These are phyloP conservation scores for Aphidius gifuensis DNA, from an alignment of 1,140 invertebrate genomes.

Conservation along the genomic window DNA sequence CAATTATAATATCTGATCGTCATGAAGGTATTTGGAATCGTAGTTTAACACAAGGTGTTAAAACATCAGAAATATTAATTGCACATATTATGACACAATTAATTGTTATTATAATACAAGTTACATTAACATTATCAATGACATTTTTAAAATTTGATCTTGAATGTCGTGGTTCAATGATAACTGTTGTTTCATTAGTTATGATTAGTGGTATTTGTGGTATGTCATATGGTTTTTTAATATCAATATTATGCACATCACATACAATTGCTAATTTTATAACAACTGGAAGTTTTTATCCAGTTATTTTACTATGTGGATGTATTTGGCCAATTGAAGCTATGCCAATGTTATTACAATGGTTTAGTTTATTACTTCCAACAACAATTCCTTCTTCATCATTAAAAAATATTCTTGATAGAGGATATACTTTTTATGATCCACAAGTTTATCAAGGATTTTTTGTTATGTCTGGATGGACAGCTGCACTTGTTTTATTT, in stretches of 20 bases:
- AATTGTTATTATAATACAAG: conserved; percentile 69
- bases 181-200: conserved; percentile 56
- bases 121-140: conserved; percentile 59
- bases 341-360: conserved; percentile 60
- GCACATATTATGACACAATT: conserved; percentile 77
- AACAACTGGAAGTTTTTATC: conserved; percentile 82
- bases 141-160: conserved; percentile 62
- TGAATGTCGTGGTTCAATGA: conserved; percentile 61
- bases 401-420: conserved; percentile 63
- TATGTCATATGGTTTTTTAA: conserved; percentile 74
- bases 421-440: conserved; percentile 58
- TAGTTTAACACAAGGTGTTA: conserved; percentile 71
- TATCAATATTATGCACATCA: conserved; percentile 73
- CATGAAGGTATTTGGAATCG: conserved; percentile 76
- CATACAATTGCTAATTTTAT: conserved; percentile 80
- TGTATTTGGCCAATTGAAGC: conserved; percentile 89
- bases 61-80: conserved; percentile 64
- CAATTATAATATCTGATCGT: conserved; percentile 78
- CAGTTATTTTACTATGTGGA: conserved; percentile 78
- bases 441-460: conserved; percentile 61
- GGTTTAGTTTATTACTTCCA: conserved; percentile 61
- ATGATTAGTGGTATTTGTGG: conserved; percentile 66
- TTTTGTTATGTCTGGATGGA: conserved; percentile 60
- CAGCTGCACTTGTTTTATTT: conserved; percentile 45
- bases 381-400: conserved; percentile 67